phyloP scores from a whole-genome alignment of 2,797 vertebrate species.

The Gymnothorax reevesii region DNA sequence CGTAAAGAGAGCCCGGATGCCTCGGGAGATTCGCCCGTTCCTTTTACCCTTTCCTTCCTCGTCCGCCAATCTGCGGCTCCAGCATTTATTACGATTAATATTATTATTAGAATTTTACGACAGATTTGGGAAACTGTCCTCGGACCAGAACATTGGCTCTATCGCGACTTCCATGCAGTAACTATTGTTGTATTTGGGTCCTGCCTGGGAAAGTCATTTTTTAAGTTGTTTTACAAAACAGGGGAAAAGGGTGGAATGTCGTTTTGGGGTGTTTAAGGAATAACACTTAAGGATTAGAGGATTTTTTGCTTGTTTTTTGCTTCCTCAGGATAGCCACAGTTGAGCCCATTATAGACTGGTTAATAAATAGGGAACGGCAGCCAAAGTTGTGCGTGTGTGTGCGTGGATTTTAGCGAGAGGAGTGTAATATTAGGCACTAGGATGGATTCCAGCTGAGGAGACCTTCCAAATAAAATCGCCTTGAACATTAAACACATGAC shows the following conservation, averaged over 20 bases:
- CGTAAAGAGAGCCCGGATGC: conserved; percentile 60
- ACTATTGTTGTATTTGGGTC: conserved; percentile 1
- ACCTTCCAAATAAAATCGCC: conserved; percentile 65
- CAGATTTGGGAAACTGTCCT: conserved; percentile 57
- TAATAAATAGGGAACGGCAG: not conserved
- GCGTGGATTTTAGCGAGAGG: not conserved
- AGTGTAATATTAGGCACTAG: conserved; percentile 56
- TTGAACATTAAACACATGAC: conserved; percentile 78
- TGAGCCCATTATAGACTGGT: not conserved
- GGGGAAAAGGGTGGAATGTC: not conserved
- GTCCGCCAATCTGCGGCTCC: conserved; percentile 61
- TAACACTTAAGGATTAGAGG: not conserved
- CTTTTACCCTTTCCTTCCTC: conserved; percentile 70
- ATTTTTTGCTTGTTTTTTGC: not conserved
- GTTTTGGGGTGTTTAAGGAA: not conserved
- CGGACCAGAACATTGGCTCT: conserved; percentile 37
- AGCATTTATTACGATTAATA: conserved; percentile 64
- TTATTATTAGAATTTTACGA: conserved; percentile 61
- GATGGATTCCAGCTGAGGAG: conserved; percentile 56
- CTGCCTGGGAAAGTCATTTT: not conserved
- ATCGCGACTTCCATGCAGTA: not conserved
- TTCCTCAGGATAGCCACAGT: not conserved
- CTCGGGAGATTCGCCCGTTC: conserved; percentile 61
- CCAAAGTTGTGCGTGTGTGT: not conserved
- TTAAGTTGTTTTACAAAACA: not conserved